Percentiles rank a stretch among this genome's conserved stretches.
phyloP scores from a whole-genome alignment of 2,888 invertebrate species.

The Magallana nippona region DNA sequence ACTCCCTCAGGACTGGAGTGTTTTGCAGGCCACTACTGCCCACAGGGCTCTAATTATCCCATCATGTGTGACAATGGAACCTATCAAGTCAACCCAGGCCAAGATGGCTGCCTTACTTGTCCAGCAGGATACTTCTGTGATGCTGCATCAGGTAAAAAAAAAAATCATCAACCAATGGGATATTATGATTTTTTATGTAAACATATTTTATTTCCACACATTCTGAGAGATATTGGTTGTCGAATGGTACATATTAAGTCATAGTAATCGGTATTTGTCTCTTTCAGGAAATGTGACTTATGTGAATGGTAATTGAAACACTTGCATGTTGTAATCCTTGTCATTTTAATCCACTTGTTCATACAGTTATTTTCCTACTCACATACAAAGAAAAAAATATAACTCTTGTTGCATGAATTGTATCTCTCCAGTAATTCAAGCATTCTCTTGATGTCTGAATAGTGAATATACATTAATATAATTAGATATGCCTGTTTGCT shows the following conservation, averaged over 20 bases:
- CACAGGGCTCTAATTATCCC: slow-evolving; percentile 67
- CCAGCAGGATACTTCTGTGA: slow-evolving; percentile 76
- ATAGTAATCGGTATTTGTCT: neutral
- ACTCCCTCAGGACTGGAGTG: slow-evolving; percentile 72
- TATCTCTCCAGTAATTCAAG: too few relatives aligned
- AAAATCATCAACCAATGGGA: too few relatives aligned
- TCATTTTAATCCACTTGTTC: neutral
- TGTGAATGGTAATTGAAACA: slow-evolving; percentile 53
- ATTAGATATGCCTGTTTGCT: too few relatives aligned
- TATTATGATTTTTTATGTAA: too few relatives aligned
- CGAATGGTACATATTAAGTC: neutral
- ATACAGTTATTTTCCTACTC: neutral
- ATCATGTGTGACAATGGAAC: slow-evolving; percentile 74
- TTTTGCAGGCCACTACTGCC: slow-evolving; percentile 74
- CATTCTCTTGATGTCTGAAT: too few relatives aligned
- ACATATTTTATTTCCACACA: too few relatives aligned
- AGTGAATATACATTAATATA: too few relatives aligned
- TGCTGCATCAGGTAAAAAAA: slow-evolving; percentile 54
- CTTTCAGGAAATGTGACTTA: slow-evolving; percentile 58
- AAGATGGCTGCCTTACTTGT: slow-evolving; percentile 69
- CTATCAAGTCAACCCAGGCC: slow-evolving; percentile 71
- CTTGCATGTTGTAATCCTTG: slow-evolving; percentile 20
- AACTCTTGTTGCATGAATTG: too few relatives aligned
- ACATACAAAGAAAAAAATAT: too few relatives aligned
- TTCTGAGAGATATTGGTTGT: too few relatives aligned